phyloP scores from a whole-genome alignment of 2,888 invertebrate genomes.

The Ferrisia virgata region DNA sequence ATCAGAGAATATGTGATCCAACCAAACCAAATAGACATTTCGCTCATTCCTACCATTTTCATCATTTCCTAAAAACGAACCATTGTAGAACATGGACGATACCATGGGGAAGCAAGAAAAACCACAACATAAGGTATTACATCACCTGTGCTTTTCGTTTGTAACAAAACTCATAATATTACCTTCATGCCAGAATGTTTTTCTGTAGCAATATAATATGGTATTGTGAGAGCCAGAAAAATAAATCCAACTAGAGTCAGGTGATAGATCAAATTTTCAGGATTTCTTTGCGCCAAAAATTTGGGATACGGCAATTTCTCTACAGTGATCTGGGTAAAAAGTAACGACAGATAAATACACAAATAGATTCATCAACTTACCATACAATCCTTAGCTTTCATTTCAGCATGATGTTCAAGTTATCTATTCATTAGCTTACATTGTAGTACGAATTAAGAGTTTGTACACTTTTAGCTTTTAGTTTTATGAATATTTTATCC shows the following conservation, averaged over 20 bases:
- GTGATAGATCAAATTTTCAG: background rate
- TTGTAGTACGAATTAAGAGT: background rate
- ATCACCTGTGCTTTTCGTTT: no score
- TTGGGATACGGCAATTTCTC: background rate
- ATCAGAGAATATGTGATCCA: constrained; percentile 34
- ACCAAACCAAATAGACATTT: constrained; percentile 17
- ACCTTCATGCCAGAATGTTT: constrained; percentile 34
- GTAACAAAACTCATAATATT: background rate
- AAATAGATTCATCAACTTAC: no score
- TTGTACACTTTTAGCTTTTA: constrained; percentile 44
- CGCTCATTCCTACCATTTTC: constrained; percentile 14
- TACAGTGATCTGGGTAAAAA: background rate
- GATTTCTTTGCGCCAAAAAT: background rate
- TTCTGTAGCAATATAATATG: constrained; percentile 26
- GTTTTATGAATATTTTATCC: constrained; percentile 42
- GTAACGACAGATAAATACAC: background rate
- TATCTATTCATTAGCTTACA: background rate
- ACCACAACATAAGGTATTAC: no score
- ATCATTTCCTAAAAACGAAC: constrained; percentile 20
- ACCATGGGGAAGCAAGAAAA: no score
- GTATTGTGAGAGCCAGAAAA: constrained; percentile 17
- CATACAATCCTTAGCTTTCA: no score
- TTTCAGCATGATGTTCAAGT: no score
- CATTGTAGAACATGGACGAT: no score
- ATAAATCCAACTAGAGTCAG: constrained; percentile 20